Evolutionary conservation across 53 echinoderm and acorn worm genomes (phyloP).

Genomic region (Echinometra lucunter): DNA sequence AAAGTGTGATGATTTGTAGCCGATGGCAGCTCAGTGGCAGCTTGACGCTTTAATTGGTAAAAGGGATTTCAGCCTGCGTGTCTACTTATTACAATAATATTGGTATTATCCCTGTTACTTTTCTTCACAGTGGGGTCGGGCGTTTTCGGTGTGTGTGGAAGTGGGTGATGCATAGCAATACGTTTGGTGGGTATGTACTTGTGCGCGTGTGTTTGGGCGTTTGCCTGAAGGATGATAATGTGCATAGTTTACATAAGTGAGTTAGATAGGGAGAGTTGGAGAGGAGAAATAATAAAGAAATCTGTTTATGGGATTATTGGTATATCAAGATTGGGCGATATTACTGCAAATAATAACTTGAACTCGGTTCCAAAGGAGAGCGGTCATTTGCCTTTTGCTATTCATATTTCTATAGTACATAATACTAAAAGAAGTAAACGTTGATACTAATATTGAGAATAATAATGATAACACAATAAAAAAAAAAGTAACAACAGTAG

Average conservation of each 20-base stretch:
- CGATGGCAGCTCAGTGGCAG: background rate
- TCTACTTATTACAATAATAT: background rate
- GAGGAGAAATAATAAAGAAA: background rate
- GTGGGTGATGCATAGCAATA: no score
- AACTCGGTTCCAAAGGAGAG: background rate
- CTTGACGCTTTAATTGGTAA: slow-evolving; percentile 1
- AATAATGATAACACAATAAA: no score
- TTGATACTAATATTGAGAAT: no score
- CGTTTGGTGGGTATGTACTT: background rate
- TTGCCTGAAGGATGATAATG: background rate
- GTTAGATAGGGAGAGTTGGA: background rate
- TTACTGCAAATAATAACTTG: background rate
- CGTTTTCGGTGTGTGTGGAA: background rate
- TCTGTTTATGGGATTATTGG: background rate
- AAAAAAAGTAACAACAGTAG: no score
- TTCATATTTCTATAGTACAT: background rate
- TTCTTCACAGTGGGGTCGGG: background rate
- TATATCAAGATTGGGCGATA: no score
- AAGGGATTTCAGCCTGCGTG: background rate
- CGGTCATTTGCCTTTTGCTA: background rate
- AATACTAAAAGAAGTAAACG: no score
- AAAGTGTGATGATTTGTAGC: slow-evolving; percentile 1
- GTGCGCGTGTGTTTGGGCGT: background rate
- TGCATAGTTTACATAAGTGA: background rate
- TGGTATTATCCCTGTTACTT: background rate